Conservation (phyloP, 2,797 vertebrate genomes). For the Myripristis murdjan region DNA sequence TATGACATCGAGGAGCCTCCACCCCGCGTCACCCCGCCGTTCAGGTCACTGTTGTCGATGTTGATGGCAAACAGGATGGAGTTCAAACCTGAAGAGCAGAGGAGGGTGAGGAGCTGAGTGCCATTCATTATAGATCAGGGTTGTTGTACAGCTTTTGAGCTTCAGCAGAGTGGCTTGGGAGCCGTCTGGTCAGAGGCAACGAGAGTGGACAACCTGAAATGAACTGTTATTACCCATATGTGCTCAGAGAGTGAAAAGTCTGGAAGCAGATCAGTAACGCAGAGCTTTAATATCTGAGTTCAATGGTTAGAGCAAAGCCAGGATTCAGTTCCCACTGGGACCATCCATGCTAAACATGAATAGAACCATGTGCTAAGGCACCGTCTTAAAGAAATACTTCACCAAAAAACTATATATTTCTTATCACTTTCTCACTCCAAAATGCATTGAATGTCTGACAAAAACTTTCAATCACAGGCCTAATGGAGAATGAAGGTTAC, state of each 20-base stretch:
- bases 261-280: slow-evolving; percentile 52
- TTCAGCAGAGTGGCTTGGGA: slow-evolving; percentile 24
- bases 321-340: slow-evolving; percentile 14
- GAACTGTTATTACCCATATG: slow-evolving; percentile 3
- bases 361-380: background rate
- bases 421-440: too few species aligned
- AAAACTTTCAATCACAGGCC: too few species aligned
- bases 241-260: slow-evolving; percentile 2
- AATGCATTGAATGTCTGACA: too few species aligned
- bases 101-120: slow-evolving; percentile 4
- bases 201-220: background rate
- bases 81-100: slow-evolving; percentile 89
- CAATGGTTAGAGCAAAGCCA: slow-evolving; percentile 19
- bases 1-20: slow-evolving; percentile 88
- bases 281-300: slow-evolving; percentile 55
- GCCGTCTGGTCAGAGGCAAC: slow-evolving; percentile 4
- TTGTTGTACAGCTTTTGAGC: slow-evolving; percentile 25
- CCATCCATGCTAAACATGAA: slow-evolving; percentile 6
- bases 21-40: slow-evolving; percentile 87
- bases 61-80: slow-evolving; percentile 99
- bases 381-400: too few species aligned
- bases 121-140: background rate
- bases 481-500: too few species aligned
- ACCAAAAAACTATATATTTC: too few species aligned
- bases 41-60: slow-evolving; percentile 97